Evolutionary conservation across 2,888 invertebrate species (phyloP).

Genomic region (Oxyscelio sp.): DNA sequence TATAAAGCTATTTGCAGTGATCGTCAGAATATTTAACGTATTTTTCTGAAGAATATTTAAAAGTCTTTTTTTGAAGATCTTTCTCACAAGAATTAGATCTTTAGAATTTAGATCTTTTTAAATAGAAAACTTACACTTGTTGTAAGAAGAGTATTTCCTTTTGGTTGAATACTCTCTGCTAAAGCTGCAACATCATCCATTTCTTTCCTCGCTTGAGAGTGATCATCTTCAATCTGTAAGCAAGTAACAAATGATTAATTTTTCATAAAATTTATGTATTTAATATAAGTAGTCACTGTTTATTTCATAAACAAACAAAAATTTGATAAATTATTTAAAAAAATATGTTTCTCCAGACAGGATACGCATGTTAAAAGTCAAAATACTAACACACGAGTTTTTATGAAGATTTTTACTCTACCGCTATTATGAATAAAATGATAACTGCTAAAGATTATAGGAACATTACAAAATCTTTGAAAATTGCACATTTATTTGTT

Average conservation of each 20-base stretch:
- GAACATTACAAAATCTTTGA: no score
- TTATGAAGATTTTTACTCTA: slow-evolving; percentile 35
- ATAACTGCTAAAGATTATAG: no score
- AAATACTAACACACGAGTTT: slow-evolving; percentile 79
- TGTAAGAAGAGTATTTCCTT: slow-evolving; percentile 98
- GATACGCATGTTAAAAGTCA: slow-evolving; percentile 79
- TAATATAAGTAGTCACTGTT: no score
- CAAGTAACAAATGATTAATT: not conserved
- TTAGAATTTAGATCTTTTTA: no score
- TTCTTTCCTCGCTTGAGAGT: slow-evolving; percentile 90
- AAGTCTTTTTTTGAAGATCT: not conserved
- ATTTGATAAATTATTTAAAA: slow-evolving; percentile 5
- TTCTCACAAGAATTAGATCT: no score
- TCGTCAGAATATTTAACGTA: no score
- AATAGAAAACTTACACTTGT: slow-evolving; percentile 93
- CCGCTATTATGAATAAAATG: slow-evolving; percentile 88
- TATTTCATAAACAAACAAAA: slow-evolving; percentile 3
- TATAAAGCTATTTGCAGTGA: no score
- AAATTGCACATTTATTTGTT: no score
- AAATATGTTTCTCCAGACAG: slow-evolving; percentile 81
- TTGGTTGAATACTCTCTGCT: slow-evolving; percentile 98
- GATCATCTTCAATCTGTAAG: slow-evolving; percentile 64
- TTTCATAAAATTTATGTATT: not conserved
- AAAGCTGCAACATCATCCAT: slow-evolving; percentile 97
- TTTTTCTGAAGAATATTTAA: no score